Evolutionary conservation across 2,888 invertebrate species (phyloP).

Genomic region (Drosophila robusta): DNA sequence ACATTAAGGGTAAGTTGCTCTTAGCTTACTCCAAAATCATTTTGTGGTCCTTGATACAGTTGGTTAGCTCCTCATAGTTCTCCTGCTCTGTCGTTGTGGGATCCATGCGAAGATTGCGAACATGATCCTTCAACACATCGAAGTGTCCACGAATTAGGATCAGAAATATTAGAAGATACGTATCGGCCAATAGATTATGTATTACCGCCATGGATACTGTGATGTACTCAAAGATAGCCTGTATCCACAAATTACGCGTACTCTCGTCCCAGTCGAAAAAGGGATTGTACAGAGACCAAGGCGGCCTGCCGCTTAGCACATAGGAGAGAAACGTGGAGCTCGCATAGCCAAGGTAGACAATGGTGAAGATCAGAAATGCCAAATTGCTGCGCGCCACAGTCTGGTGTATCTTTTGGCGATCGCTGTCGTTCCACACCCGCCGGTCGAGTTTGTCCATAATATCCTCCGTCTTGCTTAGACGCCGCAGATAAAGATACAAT

Average conservation of each 20-base stretch:
- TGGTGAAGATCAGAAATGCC: conserved; percentile 46
- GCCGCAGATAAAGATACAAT: conserved; percentile 45
- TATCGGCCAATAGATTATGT: conserved; percentile 59
- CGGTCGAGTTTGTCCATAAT: conserved; percentile 53
- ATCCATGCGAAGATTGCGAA: conserved; percentile 50
- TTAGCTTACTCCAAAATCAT: conserved; percentile 43
- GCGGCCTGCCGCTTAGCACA: conserved; percentile 49
- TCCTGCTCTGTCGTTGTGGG: conserved; percentile 35
- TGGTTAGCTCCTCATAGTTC: conserved; percentile 59
- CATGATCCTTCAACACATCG: conserved; percentile 58
- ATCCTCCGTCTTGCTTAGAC: conserved; percentile 33
- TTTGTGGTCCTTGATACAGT: conserved; percentile 61
- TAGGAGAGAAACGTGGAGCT: conserved; percentile 51
- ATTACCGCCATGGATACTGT: conserved; percentile 50
- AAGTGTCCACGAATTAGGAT: conserved; percentile 56
- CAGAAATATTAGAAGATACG: conserved; percentile 52
- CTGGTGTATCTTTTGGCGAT: conserved; percentile 47
- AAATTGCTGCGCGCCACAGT: conserved; percentile 60
- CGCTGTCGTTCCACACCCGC: conserved; percentile 33
- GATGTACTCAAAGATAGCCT: conserved; percentile 51
- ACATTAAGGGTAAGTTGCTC: too few species aligned
- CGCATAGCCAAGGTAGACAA: conserved; percentile 46
- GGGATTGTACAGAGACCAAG: conserved; percentile 66
- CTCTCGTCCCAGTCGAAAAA: conserved; percentile 53
- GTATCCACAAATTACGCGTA: conserved; percentile 38